Conservation (phyloP, 1,140 invertebrate genomes). For the Brachystomella parvula region DNA sequence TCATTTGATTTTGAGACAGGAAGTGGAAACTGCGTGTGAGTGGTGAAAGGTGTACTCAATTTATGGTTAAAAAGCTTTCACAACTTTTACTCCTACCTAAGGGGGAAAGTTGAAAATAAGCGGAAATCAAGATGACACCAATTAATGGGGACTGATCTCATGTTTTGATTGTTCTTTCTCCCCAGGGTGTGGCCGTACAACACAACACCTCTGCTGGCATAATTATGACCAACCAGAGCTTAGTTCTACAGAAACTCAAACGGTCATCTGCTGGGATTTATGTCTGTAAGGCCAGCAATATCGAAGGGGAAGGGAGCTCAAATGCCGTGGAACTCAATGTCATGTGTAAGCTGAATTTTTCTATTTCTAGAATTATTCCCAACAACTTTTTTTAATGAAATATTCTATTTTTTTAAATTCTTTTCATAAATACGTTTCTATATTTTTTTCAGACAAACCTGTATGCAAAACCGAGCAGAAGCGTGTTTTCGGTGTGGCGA, state of each 20-base stretch:
- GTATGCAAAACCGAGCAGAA: conserved; percentile 69
- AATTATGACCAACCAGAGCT: conserved; percentile 69
- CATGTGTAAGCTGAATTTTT: conserved; percentile 66
- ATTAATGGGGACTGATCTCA: neutral
- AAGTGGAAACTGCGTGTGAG: neutral
- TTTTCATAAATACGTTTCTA: conserved; percentile 2
- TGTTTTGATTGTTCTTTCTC: conserved; percentile 34
- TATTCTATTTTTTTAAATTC: neutral
- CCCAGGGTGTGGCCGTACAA: conserved; percentile 66
- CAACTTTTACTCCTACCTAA: neutral
- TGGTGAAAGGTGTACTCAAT: neutral
- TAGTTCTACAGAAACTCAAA: conserved; percentile 68
- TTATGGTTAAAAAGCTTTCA: neutral
- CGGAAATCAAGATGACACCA: neutral
- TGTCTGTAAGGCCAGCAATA: conserved; percentile 76
- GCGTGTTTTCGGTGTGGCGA: conserved; percentile 71
- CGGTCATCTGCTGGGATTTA: conserved; percentile 74
- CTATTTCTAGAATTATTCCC: neutral
- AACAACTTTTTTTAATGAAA: neutral
- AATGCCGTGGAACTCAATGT: conserved; percentile 70
- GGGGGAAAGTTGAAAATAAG: neutral
- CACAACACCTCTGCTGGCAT: conserved; percentile 70
- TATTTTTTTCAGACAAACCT: conserved; percentile 62
- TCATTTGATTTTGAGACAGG: neutral
- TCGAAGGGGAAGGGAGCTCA: conserved; percentile 76